Evolutionary conservation across 1,140 invertebrate species (phyloP), one percentile per base, ranked within the genome.

Genomic region (Pentalonia nigronervosa): DNA sequence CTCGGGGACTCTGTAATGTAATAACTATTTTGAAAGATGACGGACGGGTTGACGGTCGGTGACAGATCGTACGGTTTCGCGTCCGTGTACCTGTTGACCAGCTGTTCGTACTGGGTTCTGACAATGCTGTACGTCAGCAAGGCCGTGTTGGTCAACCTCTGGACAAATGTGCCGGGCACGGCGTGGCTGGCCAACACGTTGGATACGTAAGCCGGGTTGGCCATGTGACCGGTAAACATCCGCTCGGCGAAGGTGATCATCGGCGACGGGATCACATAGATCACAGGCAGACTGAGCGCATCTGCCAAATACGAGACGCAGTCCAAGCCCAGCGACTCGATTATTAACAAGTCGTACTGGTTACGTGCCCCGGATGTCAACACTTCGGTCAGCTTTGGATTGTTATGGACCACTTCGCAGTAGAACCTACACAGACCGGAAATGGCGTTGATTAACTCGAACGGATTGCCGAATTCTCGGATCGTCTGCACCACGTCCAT

Each of bases 361-460:
- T 34, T 30, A 21, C 91, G 30, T 0, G 2, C n/a, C 2, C 8
- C 47, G 11, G 41, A 14, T 20, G 48, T 11, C 34, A 76, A 30
- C 6, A 56, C 1, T 8, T 67, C 53, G 0, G 3, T 1, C 25
- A 90, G 21, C 30, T 34, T 34, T 7, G 0, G 20, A 50, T 41
- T 56, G 0, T 21, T 21, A 50, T 36, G 11, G 7, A 90, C 0
- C 3, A 0, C 1, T 0, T 41, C 25, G 34, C 88, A 90, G 17
- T 36, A n/a, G 4, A 2, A 1, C 2, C 50, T 34, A 2, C 0
- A 2, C 41, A 25, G 0, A 0, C 0, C 0, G 17, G 17, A 34
- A 14, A 81, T 76, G 20, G 4, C 0, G 0, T 60, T 30, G 2
- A 14, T 11, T 0, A 60, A 20, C 30, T 4, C 2, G 25, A 60